phyloP scores from a whole-genome alignment of 1,140 invertebrate genomes.

The Hormaphis cornu region DNA sequence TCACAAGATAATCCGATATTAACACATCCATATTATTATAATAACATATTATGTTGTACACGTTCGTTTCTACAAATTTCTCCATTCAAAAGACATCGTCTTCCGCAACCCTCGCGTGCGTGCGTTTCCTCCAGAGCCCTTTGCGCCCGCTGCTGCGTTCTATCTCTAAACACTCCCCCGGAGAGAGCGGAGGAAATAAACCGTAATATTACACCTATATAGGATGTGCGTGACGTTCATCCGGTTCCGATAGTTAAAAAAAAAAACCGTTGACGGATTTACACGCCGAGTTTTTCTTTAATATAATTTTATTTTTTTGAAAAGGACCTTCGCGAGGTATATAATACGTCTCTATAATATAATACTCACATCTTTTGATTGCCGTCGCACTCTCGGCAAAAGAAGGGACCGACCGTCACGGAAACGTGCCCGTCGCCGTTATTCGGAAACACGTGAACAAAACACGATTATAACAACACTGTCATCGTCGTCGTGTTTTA shows the following conservation, averaged over 20 bases:
- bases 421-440: neutral
- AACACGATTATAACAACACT: neutral
- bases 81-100: neutral
- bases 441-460: neutral
- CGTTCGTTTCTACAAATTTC: neutral
- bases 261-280: neutral
- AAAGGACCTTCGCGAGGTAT: too few species aligned
- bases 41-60: neutral
- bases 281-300: neutral
- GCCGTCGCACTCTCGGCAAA: too few species aligned
- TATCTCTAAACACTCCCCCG: neutral
- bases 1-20: constrained; percentile 24
- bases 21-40: too few species aligned
- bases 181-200: constrained; percentile 19
- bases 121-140: neutral
- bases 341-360: too few species aligned
- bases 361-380: too few species aligned
- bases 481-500: constrained; percentile 3
- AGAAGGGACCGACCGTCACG: neutral
- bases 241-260: constrained; percentile 9
- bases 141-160: neutral
- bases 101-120: neutral
- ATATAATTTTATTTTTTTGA: neutral
- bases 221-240: neutral
- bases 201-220: constrained; percentile 13